Conservation (phyloP, 2,888 invertebrate genomes). For the Orthonychiurus folsomi region DNA sequence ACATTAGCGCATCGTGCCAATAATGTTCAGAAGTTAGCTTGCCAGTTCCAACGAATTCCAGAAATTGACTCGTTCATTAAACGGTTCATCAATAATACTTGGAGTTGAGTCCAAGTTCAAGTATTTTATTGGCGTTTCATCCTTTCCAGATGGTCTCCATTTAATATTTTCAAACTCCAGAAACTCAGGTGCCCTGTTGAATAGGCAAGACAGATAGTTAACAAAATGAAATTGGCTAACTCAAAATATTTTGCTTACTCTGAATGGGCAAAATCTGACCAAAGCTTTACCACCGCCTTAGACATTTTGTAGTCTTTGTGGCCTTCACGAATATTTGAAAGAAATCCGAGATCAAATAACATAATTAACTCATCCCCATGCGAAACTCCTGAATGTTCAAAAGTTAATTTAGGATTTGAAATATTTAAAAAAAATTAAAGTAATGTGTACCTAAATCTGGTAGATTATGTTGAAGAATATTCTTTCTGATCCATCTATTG, state of each 20-base stretch:
- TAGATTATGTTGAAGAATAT: background rate
- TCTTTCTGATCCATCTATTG: constrained; percentile 1
- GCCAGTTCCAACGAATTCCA: too few species aligned
- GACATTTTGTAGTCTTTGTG: constrained; percentile 34
- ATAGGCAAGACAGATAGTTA: background rate
- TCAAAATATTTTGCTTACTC: background rate
- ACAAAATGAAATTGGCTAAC: background rate
- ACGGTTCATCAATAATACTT: constrained; percentile 2
- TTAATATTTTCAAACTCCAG: constrained; percentile 1
- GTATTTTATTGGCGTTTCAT: constrained; percentile 4
- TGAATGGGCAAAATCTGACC: constrained; percentile 27
- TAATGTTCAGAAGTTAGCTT: too few species aligned
- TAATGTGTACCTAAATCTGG: background rate
- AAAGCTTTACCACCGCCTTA: constrained; percentile 23
- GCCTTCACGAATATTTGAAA: background rate
- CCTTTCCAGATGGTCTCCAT: constrained; percentile 2
- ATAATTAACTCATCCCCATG: constrained; percentile 5
- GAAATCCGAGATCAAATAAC: constrained; percentile 7
- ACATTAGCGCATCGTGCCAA: too few species aligned
- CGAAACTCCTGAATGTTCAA: background rate
- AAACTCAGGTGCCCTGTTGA: background rate
- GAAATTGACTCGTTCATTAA: constrained; percentile 2
- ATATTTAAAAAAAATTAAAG: background rate
- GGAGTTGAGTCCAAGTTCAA: background rate
- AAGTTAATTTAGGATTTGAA: background rate